Evolutionary conservation across 2,888 invertebrate genomes (phyloP), one percentile per base, ranked within the genome.

Genomic region (Eilema griseolum): DNA sequence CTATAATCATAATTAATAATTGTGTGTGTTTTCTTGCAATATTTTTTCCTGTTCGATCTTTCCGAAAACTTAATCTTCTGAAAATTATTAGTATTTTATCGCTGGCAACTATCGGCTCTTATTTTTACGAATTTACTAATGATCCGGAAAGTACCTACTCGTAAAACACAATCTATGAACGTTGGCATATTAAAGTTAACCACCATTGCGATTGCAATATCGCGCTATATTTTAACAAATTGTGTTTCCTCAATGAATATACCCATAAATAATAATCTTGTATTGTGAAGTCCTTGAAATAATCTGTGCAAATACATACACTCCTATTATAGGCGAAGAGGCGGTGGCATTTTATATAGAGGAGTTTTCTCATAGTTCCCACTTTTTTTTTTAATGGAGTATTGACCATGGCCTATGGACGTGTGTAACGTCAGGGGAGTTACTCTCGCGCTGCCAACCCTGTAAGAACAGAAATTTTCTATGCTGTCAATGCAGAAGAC

Each of bases 221-320:
- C 41, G 52, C 20, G 46, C 10, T 52, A 67, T 61, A 61, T 61
- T 67, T 61, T 61, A 67, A 67, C 61, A 75, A 72, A 67, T 73
- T 73, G 73, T 67, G 71, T 78, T 69, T 73, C 74, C 77, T 74
- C 73, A 66, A 68, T 66, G 70, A 71, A 70, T 66, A 41, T 71
- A 68, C 67, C 66, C 37, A 69, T 78, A 62, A 77, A 77, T 81
- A 75, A 82, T 82, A 70, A 71, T 71, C 26, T 69, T 65, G 66
- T 64, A 78, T 71, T 73, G 70, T 56, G 37, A 77, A 72, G 23
- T 12, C 67, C 57, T 67, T 59, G 41, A 60, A 66, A 33, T 59
- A 46, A 61, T 28, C 61, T 46, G 23, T 52, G 60, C 60, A 60
- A 52, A 46, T 28, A 41, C 20, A 65, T 61, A 41, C 20, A 33